Evolutionary conservation across 92 coral and sea anemone species (phyloP).

Genomic region (Epizoanthus rinbou): DNA sequence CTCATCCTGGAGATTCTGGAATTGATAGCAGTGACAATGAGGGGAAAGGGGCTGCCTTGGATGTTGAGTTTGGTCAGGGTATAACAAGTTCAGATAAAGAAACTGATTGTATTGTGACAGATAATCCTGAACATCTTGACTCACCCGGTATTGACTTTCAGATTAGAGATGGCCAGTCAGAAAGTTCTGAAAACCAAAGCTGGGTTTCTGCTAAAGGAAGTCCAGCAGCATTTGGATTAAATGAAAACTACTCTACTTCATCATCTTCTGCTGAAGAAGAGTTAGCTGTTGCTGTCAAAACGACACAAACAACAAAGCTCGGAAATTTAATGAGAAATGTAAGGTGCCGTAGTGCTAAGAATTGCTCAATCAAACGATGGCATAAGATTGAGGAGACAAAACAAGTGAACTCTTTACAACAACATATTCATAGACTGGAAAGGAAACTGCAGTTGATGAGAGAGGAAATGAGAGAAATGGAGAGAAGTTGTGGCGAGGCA

Average conservation of each 20-base stretch:
- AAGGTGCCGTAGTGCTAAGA: background rate
- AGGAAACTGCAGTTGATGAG: background rate
- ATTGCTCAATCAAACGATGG: background rate
- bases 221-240: background rate
- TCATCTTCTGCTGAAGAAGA: background rate
- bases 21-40: constrained; percentile 31
- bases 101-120: too few relatives aligned
- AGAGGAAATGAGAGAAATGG: constrained; percentile 5
- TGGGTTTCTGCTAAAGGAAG: too few relatives aligned
- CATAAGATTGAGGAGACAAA: background rate
- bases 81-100: too few relatives aligned
- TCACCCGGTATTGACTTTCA: too few relatives aligned
- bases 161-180: too few relatives aligned
- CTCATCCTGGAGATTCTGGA: constrained; percentile 1
- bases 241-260: background rate
- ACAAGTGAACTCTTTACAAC: background rate
- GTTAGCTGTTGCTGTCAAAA: background rate
- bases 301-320: background rate
- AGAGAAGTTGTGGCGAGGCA: constrained; percentile 15
- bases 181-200: too few relatives aligned
- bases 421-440: background rate
- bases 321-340: background rate
- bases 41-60: background rate
- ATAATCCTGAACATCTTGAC: too few relatives aligned
- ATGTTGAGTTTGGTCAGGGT: too few relatives aligned